These are phyloP conservation scores for Seriola aureovittata DNA, from an alignment of 2,113 vertebrate genomes.

Conservation along the genomic window DNA sequence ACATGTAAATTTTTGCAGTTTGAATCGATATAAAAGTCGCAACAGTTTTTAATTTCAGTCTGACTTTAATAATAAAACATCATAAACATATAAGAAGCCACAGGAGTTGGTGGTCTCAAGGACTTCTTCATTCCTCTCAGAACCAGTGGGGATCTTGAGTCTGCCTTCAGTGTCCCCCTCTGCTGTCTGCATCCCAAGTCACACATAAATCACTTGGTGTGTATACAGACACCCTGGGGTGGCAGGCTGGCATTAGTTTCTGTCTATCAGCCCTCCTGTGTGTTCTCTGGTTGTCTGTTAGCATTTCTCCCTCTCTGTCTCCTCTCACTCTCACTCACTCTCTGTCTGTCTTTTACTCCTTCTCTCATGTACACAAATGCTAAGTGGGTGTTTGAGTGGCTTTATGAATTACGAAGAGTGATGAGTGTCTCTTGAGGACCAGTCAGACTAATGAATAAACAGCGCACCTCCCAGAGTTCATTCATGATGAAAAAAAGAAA, in stretches of 20 bases:
- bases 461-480: conserved; percentile 16
- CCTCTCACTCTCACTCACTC: conserved; percentile 21
- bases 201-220: conserved; percentile 56
- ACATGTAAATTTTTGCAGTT: too few species aligned
- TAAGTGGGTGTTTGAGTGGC: conserved; percentile 73
- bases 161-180: conserved; percentile 24
- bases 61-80: background rate
- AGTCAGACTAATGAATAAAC: conserved; percentile 17
- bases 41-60: background rate
- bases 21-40: too few species aligned
- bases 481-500: background rate
- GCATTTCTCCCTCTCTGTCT: conserved; percentile 42
- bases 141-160: background rate
- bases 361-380: conserved; percentile 43
- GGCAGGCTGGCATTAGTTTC: conserved; percentile 43
- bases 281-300: conserved; percentile 49
- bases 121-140: background rate
- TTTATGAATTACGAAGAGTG: conserved; percentile 24
- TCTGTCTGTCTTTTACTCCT: background rate
- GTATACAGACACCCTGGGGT: conserved; percentile 27
- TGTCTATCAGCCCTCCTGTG: conserved; percentile 24
- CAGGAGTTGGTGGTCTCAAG: background rate
- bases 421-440: conserved; percentile 49
- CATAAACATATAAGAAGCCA: too few species aligned
- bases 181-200: conserved; percentile 42